These are phyloP conservation scores for Rhadinocentrus ornatus DNA, from an alignment of 2,797 vertebrate species.

Conservation along the genomic window DNA sequence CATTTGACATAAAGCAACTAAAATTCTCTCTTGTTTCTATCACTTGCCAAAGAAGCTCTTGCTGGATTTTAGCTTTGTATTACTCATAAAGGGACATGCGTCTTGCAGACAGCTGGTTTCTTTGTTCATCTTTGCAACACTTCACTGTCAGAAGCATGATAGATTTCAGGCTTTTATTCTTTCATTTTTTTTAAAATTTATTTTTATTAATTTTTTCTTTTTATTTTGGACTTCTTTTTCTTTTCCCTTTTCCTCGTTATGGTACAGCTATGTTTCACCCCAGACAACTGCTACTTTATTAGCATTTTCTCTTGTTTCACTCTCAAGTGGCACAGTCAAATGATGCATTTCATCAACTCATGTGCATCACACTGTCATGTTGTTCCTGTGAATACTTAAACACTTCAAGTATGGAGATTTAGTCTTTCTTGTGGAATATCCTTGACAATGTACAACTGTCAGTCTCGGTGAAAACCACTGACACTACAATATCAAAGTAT, in stretches of 20 bases:
- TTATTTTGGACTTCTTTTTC: conserved; percentile 2
- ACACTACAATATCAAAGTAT: conserved; percentile 20
- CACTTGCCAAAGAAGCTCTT: conserved; percentile 57
- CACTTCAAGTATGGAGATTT: not conserved
- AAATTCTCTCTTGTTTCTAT: conserved; percentile 56
- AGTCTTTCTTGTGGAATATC: conserved; percentile 13
- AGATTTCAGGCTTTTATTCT: conserved; percentile 55
- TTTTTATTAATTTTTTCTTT: conserved; percentile 24
- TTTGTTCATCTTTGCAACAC: conserved; percentile 44
- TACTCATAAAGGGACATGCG: conserved; percentile 46
- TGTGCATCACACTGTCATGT: conserved; percentile 6
- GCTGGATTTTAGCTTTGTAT: conserved; percentile 58
- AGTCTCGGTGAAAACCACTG: conserved; percentile 4
- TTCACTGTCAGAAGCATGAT: conserved; percentile 61
- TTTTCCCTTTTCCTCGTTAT: conserved; percentile 6
- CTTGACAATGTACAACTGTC: not conserved
- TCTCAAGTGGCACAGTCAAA: conserved; percentile 33
- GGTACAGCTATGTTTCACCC: conserved; percentile 46
- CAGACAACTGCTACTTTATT: conserved; percentile 26
- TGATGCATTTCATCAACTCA: conserved; percentile 10
- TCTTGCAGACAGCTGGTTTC: conserved; percentile 57
- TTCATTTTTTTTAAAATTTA: conserved; percentile 29
- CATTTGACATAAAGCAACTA: conserved; percentile 45
- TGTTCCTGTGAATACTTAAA: conserved; percentile 18
- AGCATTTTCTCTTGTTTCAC: conserved; percentile 11